These are phyloP conservation scores for Cepaea nemoralis DNA, from an alignment of 1,140 invertebrate genomes.

Conservation along the genomic window DNA sequence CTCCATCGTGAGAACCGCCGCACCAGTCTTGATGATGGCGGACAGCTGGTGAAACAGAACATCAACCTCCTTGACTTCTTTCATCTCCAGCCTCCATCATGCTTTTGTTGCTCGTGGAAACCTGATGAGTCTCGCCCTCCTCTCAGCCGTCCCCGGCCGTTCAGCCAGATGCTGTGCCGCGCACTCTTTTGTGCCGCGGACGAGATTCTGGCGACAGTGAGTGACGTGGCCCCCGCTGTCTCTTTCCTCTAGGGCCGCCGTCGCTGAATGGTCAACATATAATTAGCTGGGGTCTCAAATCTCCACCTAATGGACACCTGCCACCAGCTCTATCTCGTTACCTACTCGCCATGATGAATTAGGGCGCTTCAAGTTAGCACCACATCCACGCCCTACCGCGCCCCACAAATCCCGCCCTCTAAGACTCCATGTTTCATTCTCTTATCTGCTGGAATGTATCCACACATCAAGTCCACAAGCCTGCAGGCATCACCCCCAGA, in stretches of 20 bases:
- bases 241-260: neutral
- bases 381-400: neutral
- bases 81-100: neutral
- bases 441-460: too few species aligned
- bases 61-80: neutral
- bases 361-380: neutral
- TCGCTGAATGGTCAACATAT: conserved; percentile 3
- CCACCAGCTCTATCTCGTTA: neutral
- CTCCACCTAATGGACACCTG: conserved; percentile 1
- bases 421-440: neutral
- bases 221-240: conserved; percentile 18
- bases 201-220: conserved; percentile 1
- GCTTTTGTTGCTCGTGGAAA: conserved; percentile 8
- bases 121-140: neutral
- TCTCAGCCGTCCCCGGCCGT: neutral
- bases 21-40: neutral
- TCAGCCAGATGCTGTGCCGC: neutral
- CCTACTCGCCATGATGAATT: conserved; percentile 11
- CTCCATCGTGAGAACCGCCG: too few species aligned
- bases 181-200: neutral
- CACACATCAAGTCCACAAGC: too few species aligned
- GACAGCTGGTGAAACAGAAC: neutral
- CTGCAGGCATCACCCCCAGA: too few species aligned
- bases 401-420: neutral
- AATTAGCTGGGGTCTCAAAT: neutral